These are phyloP conservation scores for Noctua fimbriata DNA, from an alignment of 2,888 invertebrate genomes.

Conservation along the genomic window DNA sequence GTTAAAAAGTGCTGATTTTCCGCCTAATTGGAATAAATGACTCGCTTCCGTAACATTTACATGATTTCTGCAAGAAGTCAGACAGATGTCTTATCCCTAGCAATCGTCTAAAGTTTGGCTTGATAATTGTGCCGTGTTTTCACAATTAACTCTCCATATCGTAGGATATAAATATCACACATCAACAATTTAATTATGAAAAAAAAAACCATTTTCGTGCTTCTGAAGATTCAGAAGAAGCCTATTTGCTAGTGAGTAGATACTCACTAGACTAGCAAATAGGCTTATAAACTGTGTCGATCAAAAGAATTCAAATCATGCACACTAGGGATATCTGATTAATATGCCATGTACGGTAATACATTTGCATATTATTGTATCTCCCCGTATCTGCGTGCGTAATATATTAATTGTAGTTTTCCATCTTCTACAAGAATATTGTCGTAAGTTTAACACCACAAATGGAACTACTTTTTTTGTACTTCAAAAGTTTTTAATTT, in stretches of 20 bases:
- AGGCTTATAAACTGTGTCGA: background rate
- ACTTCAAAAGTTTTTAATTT: background rate
- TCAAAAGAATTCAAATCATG: conserved; percentile 39
- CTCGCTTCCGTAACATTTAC: background rate
- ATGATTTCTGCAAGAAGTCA: background rate
- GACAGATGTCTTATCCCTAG: background rate
- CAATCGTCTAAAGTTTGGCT: background rate
- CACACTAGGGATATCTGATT: conserved; percentile 18
- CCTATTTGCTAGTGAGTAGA: too few species aligned
- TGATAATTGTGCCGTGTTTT: background rate
- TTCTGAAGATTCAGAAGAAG: too few species aligned
- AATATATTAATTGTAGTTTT: conserved; percentile 48
- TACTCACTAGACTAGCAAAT: background rate
- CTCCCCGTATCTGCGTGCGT: conserved; percentile 47
- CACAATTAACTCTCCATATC: background rate
- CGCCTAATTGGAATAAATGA: background rate
- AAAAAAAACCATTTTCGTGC: background rate
- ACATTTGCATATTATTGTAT: conserved; percentile 52
- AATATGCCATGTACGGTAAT: conserved; percentile 34
- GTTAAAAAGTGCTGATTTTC: background rate
- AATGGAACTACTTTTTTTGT: background rate
- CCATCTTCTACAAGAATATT: conserved; percentile 34
- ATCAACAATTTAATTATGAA: background rate
- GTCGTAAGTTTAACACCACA: background rate
- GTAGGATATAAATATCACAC: background rate